Evolutionary conservation across 2,888 invertebrate species (phyloP), one percentile per base, ranked within the genome.

Genomic region (Xestia sexstrigata): DNA sequence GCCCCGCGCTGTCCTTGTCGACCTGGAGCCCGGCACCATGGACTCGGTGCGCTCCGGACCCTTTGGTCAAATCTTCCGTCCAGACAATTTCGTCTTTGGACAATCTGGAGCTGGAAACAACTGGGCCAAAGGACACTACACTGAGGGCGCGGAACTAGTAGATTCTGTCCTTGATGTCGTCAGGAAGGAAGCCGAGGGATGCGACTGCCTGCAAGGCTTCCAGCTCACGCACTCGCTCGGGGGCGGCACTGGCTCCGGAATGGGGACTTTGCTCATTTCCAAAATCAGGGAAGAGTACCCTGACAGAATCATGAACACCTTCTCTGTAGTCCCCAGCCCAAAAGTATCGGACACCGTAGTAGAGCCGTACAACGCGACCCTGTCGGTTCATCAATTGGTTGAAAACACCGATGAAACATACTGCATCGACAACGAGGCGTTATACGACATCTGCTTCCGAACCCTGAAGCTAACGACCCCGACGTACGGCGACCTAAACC

Each of bases 381-480:
- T 98, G 42, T 98, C 95, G 2, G 94, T 95, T 1, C 94, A 98
- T 89, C 98, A 98, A 89, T 93, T 98, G 39, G 98, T 98, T 3
- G 98, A 98, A 90, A 98, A 98, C 91, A 98, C 95, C 89, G 90
- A 98, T 96, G 94, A 95, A 80, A 94, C 98, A 0, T 98, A 97
- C 90, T 98, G 98, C 88, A 98, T 98, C 82, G 98, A 98, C 92
- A 98, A 98, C 90, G 98, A 98, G 93, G 98, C 98, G 35, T 95
- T 98, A 69, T 98, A 98, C 93, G 98, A 98, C 90, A 98, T 98
- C 89, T 98, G 98, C 95, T 98, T 98, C 96, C 96, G 98, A 79
- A 98, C 98, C 9, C 93, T 98, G 79, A 98, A 98, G 92, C 94
- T 98, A 66, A 97, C 97, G n/a, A 98, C 97, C 8, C 98, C 98